Base-by-base conservation (phyloP, 2,888 invertebrate species). In the Agrotis clavis region DNA sequence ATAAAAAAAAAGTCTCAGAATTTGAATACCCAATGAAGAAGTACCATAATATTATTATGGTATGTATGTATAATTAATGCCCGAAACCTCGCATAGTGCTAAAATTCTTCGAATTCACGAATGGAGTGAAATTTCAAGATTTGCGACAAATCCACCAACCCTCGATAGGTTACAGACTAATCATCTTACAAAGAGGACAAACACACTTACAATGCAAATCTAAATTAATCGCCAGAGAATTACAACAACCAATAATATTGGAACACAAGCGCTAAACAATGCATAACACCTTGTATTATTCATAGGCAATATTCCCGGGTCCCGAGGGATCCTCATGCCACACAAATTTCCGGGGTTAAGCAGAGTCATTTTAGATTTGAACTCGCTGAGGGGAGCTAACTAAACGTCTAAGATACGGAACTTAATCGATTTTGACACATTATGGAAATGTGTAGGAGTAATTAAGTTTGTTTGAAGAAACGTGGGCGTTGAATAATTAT, bases 281-380 rank as follows among this genome's bases (percentile, higher is more conserved):
- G 45, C 47, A 72, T 18, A 61, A 65, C 56, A 50, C 21, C 66
- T 71, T 72, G 60, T 64, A 79, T 79, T 79, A 79, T 79, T 79
- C 74, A 79, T 65, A 18, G 61, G 61, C 50, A 67, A 82, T 79
- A 82, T 65, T 25, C 47, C 64, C 47, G 35, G 9, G 18, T 41
- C 78, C 54, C 82, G 6, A 6, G 62, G 67, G 61, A 56, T 41
- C 7, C 25, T 47, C 5, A 67, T 64, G 61, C 74, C 56, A 79
- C 53, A 67, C 61, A 65, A 79, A 82, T 82, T 67, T 73, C 62
- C 65, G 74, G 61, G 35, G 67, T 59, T 79, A 53, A 56, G 53
- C 61, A 67, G 47, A 65, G 67, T 59, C 57, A 53, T 62, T 41
- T 64, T 54, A 61, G 53, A 71, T 64, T 60, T 16, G 41, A 81